These are phyloP conservation scores for Exephanes ischioxanthus DNA, from an alignment of 2,888 invertebrate genomes.

Conservation along the genomic window DNA sequence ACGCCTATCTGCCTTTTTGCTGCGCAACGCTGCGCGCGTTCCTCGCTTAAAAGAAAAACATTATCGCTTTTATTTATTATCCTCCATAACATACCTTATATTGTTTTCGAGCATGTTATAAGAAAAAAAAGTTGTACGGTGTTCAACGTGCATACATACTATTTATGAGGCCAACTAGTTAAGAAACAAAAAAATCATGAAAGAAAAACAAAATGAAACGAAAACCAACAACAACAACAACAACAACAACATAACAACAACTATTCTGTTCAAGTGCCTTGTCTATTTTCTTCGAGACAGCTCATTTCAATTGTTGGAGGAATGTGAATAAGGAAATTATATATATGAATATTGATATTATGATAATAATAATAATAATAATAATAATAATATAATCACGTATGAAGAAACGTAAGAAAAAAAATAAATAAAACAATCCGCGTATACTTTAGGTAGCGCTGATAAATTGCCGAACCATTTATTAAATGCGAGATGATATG, in stretches of 20 bases:
- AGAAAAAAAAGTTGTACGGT: conserved; percentile 32
- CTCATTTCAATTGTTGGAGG: conserved; percentile 84
- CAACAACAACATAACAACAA: conserved; percentile 67
- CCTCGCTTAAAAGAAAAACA: conserved; percentile 30
- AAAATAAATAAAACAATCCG: conserved; percentile 42
- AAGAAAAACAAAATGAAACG: conserved; percentile 52
- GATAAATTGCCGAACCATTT: conserved; percentile 65
- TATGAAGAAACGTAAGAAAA: conserved; percentile 52
- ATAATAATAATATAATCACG: conserved; percentile 64
- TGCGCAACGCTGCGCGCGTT: conserved; percentile 4
- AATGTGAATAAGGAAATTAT: conserved; percentile 82
- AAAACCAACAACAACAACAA: conserved; percentile 60
- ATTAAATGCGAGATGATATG: conserved; percentile 54
- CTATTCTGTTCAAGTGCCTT: conserved; percentile 84
- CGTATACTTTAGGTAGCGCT: conserved; percentile 62
- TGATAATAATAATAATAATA: conserved; percentile 64
- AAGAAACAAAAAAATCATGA: conserved; percentile 73
- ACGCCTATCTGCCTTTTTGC: conserved; percentile 25
- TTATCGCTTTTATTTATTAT: conserved; percentile 64
- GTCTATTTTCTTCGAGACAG: conserved; percentile 84
- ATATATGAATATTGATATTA: conserved; percentile 70
- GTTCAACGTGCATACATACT: conserved; percentile 55
- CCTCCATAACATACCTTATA: conserved; percentile 65
- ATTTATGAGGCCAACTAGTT: conserved; percentile 83
- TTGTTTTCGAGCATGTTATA: conserved; percentile 67